Percentiles rank a stretch among this genome's conserved stretches.
Evolutionary conservation across 2,113 vertebrate species (phyloP).

Genomic region (Sclerurus mexicanus): DNA sequence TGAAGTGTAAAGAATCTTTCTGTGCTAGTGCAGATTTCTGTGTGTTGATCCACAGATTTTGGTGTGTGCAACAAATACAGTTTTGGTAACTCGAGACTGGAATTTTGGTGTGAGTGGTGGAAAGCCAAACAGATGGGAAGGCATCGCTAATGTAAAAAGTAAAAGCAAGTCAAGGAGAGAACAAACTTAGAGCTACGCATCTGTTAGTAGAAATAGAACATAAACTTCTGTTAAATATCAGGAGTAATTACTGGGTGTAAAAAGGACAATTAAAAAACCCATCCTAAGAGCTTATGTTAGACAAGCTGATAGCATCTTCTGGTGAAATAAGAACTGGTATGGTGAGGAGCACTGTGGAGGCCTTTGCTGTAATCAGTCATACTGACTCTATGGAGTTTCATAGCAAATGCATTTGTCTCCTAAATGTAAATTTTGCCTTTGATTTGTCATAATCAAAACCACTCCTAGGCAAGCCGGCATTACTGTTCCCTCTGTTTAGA

Average conservation of each 20-base stretch:
- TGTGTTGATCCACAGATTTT: background rate
- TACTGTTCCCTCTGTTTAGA: background rate
- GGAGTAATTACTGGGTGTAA: background rate
- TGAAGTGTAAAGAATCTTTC: background rate
- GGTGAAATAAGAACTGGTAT: background rate
- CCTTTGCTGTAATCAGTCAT: background rate
- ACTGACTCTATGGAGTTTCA: background rate
- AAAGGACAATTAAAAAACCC: background rate
- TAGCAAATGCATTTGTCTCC: background rate
- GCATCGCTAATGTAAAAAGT: background rate
- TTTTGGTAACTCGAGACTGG: background rate
- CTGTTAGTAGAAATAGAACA: background rate
- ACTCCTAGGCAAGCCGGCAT: background rate
- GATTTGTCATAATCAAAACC: background rate
- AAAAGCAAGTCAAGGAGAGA: background rate
- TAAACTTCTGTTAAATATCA: background rate
- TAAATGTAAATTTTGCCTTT: background rate
- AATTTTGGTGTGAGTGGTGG: background rate
- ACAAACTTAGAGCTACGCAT: background rate
- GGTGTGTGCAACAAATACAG: background rate
- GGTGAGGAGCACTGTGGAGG: background rate
- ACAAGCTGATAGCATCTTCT: background rate
- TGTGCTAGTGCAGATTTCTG: background rate
- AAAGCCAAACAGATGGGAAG: background rate
- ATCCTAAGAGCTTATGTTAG: background rate